Evolutionary conservation across 2,113 vertebrate genomes (phyloP).

Genomic region (Ageneiosus marmoratus): DNA sequence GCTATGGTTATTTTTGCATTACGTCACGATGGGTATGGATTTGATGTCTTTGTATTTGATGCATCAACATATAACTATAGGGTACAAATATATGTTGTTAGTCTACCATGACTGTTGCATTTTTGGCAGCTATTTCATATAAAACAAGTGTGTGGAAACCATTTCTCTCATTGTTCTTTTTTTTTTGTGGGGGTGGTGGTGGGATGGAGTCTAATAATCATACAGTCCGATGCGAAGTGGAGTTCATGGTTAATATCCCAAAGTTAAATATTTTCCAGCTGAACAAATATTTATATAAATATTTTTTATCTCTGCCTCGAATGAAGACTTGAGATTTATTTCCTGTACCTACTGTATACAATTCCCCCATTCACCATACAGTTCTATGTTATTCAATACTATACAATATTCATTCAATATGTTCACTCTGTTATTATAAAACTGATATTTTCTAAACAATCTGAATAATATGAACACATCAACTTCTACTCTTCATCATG

Average conservation of each 20-base stretch:
- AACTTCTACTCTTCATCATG: no score
- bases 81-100: slow-evolving; percentile 42
- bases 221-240: background rate
- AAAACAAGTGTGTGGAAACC: slow-evolving; percentile 39
- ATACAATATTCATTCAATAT: no score
- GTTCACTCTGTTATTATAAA: no score
- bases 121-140: slow-evolving; percentile 58
- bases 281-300: no score
- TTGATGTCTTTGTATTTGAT: slow-evolving; percentile 49
- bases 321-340: no score
- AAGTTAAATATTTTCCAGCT: background rate
- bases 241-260: background rate
- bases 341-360: no score
- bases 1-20: slow-evolving; percentile 41
- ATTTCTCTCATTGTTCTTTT: background rate
- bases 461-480: no score
- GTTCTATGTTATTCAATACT: no score
- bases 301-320: no score
- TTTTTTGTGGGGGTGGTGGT: background rate
- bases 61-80: slow-evolving; percentile 37
- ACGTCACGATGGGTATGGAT: slow-evolving; percentile 35
- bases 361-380: no score
- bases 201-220: no score
- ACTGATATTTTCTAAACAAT: no score
- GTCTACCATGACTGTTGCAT: slow-evolving; percentile 49